These are phyloP conservation scores for Charaxes varanes DNA, from an alignment of 1,140 invertebrate genomes.

Conservation along the genomic window DNA sequence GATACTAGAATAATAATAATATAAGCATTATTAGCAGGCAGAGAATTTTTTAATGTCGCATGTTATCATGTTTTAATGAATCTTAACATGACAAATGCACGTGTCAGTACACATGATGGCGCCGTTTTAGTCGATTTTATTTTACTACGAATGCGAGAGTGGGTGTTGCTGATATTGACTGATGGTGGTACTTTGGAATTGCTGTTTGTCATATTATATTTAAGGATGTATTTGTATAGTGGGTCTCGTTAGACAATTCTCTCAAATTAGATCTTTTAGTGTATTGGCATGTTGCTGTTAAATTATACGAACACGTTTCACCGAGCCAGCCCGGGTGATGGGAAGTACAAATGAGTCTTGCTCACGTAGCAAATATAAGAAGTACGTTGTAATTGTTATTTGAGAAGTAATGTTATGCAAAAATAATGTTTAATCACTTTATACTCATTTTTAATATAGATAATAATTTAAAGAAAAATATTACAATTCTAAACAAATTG, in stretches of 20 bases:
- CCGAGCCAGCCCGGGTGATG: slow-evolving; percentile 33
- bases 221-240: slow-evolving; percentile 40
- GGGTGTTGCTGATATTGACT: slow-evolving; percentile 14
- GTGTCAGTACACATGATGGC: slow-evolving; percentile 31
- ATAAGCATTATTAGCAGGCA: slow-evolving; percentile 22
- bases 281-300: slow-evolving; percentile 39
- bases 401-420: slow-evolving; percentile 44
- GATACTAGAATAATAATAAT: slow-evolving; percentile 24
- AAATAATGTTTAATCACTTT: slow-evolving; percentile 49
- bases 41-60: slow-evolving; percentile 15
- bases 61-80: slow-evolving; percentile 28
- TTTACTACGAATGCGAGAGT: slow-evolving; percentile 8
- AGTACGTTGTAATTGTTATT: slow-evolving; percentile 43
- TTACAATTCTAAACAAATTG: slow-evolving; percentile 32
- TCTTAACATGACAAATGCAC: slow-evolving; percentile 49
- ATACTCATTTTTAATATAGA: slow-evolving; percentile 59
- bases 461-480: slow-evolving; percentile 28
- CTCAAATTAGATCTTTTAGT: slow-evolving; percentile 52
- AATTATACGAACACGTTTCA: slow-evolving; percentile 28
- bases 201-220: slow-evolving; percentile 20
- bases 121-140: slow-evolving; percentile 2
- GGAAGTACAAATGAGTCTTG: slow-evolving; percentile 66
- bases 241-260: slow-evolving; percentile 45
- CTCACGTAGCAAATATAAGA: slow-evolving; percentile 63
- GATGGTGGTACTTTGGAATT: slow-evolving; percentile 18